phyloP scores from a whole-genome alignment of 2,113 vertebrate species.

The Dinomys branickii region DNA sequence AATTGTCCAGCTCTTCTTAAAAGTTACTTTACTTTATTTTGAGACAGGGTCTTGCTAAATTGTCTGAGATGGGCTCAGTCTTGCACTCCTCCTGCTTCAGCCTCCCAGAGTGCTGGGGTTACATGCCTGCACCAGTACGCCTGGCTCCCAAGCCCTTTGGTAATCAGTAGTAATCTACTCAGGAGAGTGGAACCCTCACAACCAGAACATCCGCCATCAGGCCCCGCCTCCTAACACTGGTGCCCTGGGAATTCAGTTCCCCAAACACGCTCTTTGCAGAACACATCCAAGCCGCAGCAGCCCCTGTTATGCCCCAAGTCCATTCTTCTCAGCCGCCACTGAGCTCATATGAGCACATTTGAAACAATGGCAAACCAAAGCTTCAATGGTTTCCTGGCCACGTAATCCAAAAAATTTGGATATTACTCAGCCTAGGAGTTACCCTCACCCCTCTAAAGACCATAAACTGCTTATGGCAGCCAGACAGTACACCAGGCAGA shows the following conservation, averaged over 20 bases:
- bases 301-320: neutral
- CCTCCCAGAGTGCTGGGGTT: neutral
- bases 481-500: neutral
- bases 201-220: neutral
- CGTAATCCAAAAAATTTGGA: neutral
- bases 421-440: neutral
- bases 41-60: neutral
- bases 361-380: constrained; percentile 46
- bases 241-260: neutral
- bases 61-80: neutral
- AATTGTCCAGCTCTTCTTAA: neutral
- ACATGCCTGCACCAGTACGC: too few species aligned
- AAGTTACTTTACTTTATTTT: neutral
- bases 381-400: neutral
- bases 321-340: neutral
- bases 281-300: neutral
- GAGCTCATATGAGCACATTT: neutral
- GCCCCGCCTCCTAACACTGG: neutral
- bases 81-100: neutral
- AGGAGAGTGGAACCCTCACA: neutral
- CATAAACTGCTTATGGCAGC: neutral
- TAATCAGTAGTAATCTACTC: neutral
- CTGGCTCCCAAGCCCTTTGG: neutral
- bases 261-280: neutral
- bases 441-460: neutral